Base-by-base conservation (phyloP, 92 coral and sea anemone genomes). In the Bergia puertoricense region DNA sequence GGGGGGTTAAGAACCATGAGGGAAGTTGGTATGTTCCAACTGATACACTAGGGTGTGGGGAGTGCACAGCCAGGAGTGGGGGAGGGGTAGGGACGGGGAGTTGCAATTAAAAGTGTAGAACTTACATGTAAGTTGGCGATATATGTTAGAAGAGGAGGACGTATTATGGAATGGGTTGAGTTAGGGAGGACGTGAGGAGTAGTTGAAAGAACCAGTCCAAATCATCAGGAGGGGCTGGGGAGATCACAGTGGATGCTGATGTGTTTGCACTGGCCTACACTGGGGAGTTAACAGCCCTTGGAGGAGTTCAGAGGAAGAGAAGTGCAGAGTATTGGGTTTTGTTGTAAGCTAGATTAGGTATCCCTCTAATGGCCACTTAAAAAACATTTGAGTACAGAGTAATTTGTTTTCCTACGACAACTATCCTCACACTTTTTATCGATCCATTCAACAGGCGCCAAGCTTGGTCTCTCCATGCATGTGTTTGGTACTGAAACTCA, bases 401-500 rank as follows among this genome's bases (percentile, higher is more conserved):
- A 46, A 46, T 4, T 2, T 2, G 6, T 46, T 46, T 56, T 56
- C 65, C 65, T 10, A 7, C 0, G 7, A 56, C 23, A 56, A 4
- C 3, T 54, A 11, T 18, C 74, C 13, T 69, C 30, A 8, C 41
- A 6, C 16, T 3, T 30, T 74, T 30, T 23, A 22, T 8, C 48
- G 14, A 30, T 30, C 30, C 30, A 84, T 1, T 18, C 2, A 13
- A 0, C 79, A 97, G 99, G 99, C 85, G 79, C 95, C 45, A 92
- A 94, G 37, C 94, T 97, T 77, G 98, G 96, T 0, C 93, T 97
- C 36, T 79, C 92, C 79, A 96, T 97, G 96, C 97, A 97, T 42
- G 99, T 97, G 81, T 97, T 97, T 93, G 99, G 99, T 73, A 97
- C 99, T 20, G 99, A 97, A 91, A 97, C 99, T 1, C 99, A 97